Evolutionary conservation across 2,113 vertebrate genomes (phyloP), one percentile per base, ranked within the genome.

Genomic region (Physeter macrocephalus): DNA sequence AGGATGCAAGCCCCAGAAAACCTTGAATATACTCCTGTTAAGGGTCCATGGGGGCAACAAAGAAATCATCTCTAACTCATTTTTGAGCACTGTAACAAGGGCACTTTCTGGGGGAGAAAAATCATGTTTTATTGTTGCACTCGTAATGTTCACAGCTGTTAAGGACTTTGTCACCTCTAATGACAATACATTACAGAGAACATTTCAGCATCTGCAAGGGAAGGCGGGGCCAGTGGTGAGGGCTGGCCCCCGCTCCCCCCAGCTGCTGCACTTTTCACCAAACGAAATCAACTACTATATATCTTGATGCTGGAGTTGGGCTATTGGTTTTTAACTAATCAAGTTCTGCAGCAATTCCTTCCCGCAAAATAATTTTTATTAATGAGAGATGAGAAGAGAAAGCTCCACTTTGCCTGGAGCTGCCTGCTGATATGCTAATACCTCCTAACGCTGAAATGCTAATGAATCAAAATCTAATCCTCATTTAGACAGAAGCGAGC

Each of bases 1-100:
- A 93, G 88, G 80, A 97, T 88, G 29, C 98, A 86, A 97, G 97
- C 86, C 62, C 90, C 96, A 94, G 91, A 95, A 91, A 97, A 67
- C 25, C 49, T 88, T 88, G 86, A 98, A 90, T 95, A 96, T 8
- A 97, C 96, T 93, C 92, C 62, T 72, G 36, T 88, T 86, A 95
- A 92, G 98, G 97, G 97, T 98, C 90, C 64, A 92, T 41, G 52
- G 93, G 62, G 90, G 95, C 90, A 90, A 90, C 20, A 75, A 94
- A 97, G 94, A 98, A 97, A 77, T 69, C 88, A 62, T 97, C 85
- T 36, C 78, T 95, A 97, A 97, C 57, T 92, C 94, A 87, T 96
- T 97, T 97, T 93, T 93, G n/a, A 95, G 57, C 86, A 71, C 83
- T 92, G 96, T 97, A 98, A 98, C 67, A 95, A 80, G 36, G 64